These are phyloP conservation scores for Apostichopus japonicus DNA, from an alignment of 35 echinoderm and acorn worm genomes.

Conservation along the genomic window DNA sequence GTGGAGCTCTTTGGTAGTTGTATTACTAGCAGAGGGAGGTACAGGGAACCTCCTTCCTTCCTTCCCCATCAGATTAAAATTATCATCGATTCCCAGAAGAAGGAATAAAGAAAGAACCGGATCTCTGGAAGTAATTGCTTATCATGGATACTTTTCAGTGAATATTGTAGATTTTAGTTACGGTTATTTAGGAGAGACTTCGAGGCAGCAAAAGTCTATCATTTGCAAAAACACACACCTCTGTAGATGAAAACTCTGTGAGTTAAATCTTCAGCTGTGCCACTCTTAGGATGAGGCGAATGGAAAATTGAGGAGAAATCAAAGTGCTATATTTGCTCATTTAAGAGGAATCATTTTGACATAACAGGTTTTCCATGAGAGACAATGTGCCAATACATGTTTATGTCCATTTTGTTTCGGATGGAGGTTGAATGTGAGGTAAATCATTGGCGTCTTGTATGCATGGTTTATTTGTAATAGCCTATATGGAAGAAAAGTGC, in stretches of 20 bases:
- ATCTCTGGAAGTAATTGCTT: not conserved
- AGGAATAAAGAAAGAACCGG: not conserved
- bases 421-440: not conserved
- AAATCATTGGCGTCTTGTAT: not conserved
- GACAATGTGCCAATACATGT: not conserved
- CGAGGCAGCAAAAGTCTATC: no score
- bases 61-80: no score
- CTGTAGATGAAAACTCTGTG: not conserved
- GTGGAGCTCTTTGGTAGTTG: not conserved
- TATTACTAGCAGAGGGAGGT: not conserved
- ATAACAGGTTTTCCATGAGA: not conserved
- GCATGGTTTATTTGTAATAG: no score
- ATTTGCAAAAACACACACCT: not conserved
- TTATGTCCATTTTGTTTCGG: not conserved
- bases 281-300: no score
- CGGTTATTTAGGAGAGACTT: no score
- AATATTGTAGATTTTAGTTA: not conserved
- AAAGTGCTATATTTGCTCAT: no score
- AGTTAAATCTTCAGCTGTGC: not conserved
- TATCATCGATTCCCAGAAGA: no score
- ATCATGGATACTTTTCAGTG: not conserved
- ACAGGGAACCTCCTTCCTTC: not conserved
- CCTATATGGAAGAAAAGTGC: no score
- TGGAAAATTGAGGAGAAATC: no score
- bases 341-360: not conserved